Base-by-base conservation (phyloP, 2,888 invertebrate genomes). In the Tetanocera ferruginea region DNA sequence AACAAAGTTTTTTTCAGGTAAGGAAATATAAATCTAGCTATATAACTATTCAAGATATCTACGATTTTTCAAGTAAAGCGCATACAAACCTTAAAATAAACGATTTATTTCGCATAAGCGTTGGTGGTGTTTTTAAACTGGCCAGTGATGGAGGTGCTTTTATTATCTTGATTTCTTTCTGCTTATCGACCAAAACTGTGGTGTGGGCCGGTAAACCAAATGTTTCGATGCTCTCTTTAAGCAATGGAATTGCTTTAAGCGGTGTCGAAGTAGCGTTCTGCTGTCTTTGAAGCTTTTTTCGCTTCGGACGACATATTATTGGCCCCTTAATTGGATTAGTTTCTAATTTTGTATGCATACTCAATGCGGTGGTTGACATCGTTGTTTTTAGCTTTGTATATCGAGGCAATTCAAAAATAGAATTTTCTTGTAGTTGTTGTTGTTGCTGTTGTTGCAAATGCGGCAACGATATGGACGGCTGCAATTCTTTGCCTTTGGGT, bases 51-150 rank as follows among this genome's bases (percentile, higher is more conserved):
- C 25, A 25, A 28, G 11, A 19, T 60, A 28, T 23, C 4, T 14
- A 25, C 8, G 57, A 60, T 31, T 31, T 31, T n/a, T 49, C 51
- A 49, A 64, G 25, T 31, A 1, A 69, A 69, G 19, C n/a, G 51
- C 49, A 80, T 84, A 87, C 89, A 85, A 84, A 88, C 88, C 87
- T 87, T 74, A 85, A 76, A 60, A 83, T 81, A 78, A 85, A 85
- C 43, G 85, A 84, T 76, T 82, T 81, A 79, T 83, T 83, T 71
- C 83, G 84, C 70, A 81, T 76, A 31, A 85, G 76, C 71, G 76
- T 72, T 23, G 74, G 75, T 49, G 80, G 34, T 19, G 8, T 37
- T 64, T n/a, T 25, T 17, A n/a, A 28, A 2, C 37, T 43, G 25
- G 31, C 37, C 67, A 57, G 17, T 62, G 64, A 66, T 17, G 79